Evolutionary conservation across 1,140 invertebrate species (phyloP).

Genomic region (Leptonema lineaticorne): DNA sequence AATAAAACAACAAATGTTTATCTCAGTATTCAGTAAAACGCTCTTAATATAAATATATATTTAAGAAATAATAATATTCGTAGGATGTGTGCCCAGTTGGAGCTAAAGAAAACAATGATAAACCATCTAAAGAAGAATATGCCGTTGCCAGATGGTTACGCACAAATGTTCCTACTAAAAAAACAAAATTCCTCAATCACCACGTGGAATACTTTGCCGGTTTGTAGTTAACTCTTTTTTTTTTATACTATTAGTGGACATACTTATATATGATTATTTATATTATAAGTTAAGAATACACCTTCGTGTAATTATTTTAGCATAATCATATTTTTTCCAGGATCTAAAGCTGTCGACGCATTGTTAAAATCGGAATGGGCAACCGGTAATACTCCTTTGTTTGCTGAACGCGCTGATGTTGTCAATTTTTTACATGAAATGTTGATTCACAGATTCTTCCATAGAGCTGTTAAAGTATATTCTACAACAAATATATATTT

Average conservation of each 20-base stretch:
- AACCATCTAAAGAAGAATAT: conserved; percentile 90
- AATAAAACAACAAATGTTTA: no score
- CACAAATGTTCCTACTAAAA: conserved; percentile 89
- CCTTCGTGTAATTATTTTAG: not conserved
- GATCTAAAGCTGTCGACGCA: conserved; percentile 85
- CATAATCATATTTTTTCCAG: conserved; percentile 47
- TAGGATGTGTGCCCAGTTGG: conserved; percentile 58
- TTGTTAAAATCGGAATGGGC: conserved; percentile 92
- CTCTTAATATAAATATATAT: no score
- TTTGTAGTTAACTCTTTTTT: conserved; percentile 45
- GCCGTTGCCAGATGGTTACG: conserved; percentile 91
- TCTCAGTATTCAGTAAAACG: no score
- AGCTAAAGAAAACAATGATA: conserved; percentile 61
- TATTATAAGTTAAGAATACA: conserved; percentile 2
- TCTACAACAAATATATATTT: not conserved
- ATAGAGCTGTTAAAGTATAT: conserved; percentile 82
- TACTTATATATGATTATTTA: not conserved
- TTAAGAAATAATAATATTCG: no score
- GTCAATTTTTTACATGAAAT: conserved; percentile 81
- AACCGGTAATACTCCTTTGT: conserved; percentile 73
- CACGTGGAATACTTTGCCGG: conserved; percentile 97
- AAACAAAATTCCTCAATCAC: conserved; percentile 93
- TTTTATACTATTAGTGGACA: no score
- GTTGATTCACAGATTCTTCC: conserved; percentile 92
- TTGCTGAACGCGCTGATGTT: conserved; percentile 77